These are phyloP conservation scores for Myrmecophaga tridactyla DNA, from an alignment of 2,113 vertebrate genomes.

Conservation along the genomic window DNA sequence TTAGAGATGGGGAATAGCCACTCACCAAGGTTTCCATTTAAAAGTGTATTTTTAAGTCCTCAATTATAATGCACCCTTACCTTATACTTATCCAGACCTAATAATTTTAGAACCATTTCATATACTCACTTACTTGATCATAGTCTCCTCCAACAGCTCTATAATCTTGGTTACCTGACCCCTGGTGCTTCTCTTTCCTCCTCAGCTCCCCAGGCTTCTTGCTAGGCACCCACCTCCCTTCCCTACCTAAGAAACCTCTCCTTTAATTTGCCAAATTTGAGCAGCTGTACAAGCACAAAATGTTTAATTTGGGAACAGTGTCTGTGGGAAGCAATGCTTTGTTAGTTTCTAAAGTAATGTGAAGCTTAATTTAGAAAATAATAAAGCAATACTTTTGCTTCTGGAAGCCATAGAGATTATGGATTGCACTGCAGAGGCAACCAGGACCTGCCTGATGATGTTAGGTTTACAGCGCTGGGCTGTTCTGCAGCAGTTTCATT, in stretches of 20 bases:
- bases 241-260: conserved; percentile 16
- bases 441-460: conserved; percentile 31
- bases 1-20: background rate
- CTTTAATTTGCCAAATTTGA: background rate
- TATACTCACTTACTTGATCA: background rate
- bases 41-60: conserved; percentile 29
- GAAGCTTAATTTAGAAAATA: conserved; percentile 67
- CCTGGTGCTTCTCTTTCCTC: too few species aligned
- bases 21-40: conserved; percentile 9
- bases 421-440: conserved; percentile 44
- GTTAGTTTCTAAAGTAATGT: conserved; percentile 65
- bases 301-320: conserved; percentile 51
- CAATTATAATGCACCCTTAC: background rate
- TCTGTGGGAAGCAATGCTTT: conserved; percentile 65
- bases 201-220: background rate
- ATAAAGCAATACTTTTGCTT: background rate
- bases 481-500: conserved; percentile 27
- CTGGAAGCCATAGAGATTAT: conserved; percentile 35
- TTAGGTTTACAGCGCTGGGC: background rate
- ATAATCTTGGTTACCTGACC: background rate
- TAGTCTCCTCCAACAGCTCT: background rate
- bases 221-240: background rate
- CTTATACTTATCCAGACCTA: conserved; percentile 12
- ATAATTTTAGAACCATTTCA: conserved; percentile 50
- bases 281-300: conserved; percentile 38